phyloP scores from a whole-genome alignment of 2,888 invertebrate species.

The Amorpha juglandis region DNA sequence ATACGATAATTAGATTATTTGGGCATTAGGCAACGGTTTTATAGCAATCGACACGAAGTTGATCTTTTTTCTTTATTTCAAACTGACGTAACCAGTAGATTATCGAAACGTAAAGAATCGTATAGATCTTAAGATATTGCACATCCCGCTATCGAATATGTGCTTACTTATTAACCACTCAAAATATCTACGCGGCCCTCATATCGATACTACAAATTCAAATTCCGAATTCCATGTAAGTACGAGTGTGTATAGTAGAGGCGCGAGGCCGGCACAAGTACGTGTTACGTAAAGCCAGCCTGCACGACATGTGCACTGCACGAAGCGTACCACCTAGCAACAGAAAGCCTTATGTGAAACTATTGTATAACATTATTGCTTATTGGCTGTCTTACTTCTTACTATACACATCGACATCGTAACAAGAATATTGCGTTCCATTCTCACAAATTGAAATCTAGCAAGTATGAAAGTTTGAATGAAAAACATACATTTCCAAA shows the following conservation, averaged over 20 bases:
- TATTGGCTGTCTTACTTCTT: constrained; percentile 7
- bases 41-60: no score
- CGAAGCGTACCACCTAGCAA: not conserved
- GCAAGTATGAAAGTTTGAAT: not conserved
- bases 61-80: no score
- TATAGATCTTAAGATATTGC: no score
- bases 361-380: constrained; percentile 17
- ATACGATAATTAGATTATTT: no score
- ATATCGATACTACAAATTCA: not conserved
- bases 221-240: not conserved
- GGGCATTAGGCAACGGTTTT: no score
- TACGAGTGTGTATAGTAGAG: constrained; percentile 27
- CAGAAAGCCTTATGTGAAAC: constrained; percentile 16
- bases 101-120: no score
- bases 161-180: no score
- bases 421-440: not conserved
- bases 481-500: not conserved
- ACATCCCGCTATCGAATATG: no score
- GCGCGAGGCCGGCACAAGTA: constrained; percentile 52
- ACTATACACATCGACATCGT: constrained; percentile 2
- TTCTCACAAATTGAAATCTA: not conserved
- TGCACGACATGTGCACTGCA: constrained; percentile 9
- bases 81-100: no score
- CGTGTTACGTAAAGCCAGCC: constrained; percentile 53
- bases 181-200: no score